Evolutionary conservation across 2,797 vertebrate species (phyloP).

Genomic region (Ceryle rudis): DNA sequence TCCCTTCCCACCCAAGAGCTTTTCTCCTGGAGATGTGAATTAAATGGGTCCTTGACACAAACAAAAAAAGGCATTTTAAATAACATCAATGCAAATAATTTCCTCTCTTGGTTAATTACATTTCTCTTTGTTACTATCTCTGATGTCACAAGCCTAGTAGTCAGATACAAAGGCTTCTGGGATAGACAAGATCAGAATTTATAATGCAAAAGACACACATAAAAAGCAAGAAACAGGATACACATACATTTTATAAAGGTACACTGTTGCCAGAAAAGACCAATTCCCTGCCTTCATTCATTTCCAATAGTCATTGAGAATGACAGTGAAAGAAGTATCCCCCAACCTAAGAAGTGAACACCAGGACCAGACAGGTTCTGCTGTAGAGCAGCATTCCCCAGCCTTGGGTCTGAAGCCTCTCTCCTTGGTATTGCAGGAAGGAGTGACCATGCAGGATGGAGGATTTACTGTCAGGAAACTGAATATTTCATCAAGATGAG

Average conservation of each 20-base stretch:
- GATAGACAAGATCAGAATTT: neutral
- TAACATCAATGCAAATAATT: conserved; percentile 10
- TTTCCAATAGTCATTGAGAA: neutral
- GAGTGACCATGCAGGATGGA: neutral
- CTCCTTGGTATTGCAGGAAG: neutral
- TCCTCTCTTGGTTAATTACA: conserved; percentile 20
- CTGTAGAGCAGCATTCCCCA: neutral
- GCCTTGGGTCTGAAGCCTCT: neutral
- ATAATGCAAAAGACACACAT: neutral
- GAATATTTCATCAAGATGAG: neutral
- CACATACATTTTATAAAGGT: neutral
- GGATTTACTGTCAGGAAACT: neutral
- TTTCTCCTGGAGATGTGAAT: conserved; percentile 6
- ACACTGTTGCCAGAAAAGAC: neutral
- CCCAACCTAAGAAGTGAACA: neutral
- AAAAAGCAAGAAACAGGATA: neutral
- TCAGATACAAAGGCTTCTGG: neutral
- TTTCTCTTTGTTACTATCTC: conserved; percentile 2
- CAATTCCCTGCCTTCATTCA: neutral
- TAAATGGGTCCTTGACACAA: conserved; percentile 28
- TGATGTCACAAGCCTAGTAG: conserved; percentile 1
- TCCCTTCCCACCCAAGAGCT: conserved; percentile 14
- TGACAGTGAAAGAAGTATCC: neutral
- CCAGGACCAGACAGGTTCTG: neutral
- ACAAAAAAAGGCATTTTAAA: conserved; percentile 30